Base-by-base conservation (phyloP, 2,113 vertebrate genomes). In the Perca schrenkii region DNA sequence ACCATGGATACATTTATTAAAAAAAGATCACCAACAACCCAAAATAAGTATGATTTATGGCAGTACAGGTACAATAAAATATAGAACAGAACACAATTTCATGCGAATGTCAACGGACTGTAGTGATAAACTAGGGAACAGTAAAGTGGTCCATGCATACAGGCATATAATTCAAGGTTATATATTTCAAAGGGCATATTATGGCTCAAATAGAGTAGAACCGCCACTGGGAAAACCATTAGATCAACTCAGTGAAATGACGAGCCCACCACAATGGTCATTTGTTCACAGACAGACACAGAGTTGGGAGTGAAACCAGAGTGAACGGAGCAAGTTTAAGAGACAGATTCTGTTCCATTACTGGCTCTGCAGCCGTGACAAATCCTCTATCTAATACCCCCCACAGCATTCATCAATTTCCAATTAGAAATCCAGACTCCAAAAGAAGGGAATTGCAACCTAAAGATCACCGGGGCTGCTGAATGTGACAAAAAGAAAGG, bases 391-490 rank as follows among this genome's bases (percentile, higher is more conserved):
- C 57, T 78, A 76, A 82, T 43, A 82, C 47, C 56, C 56, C 43
- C 56, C 47, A 78, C 63, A 85, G 68, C 74, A 71, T 83, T 91
- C 63, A 86, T 90, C 90, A 85, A 71, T 70, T 90, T 92, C 65
- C 76, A 78, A 89, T 89, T 85, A 89, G 58, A 87, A 86, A 74
- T 65, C 56, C 53, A 74, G 43, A 71, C 82, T 76, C 54, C 31
- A 69, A 88, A 74, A 57, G 63, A 72, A 60, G 56, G 22, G 25
- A 82, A 84, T 16, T 17, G 53, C 49, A 52, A 74, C 28, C 56
- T 58, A 84, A 88, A 90, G 81, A 82, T 88, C 74, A 86, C 15
- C 2, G 3, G 34, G 58, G 61, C 62, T 15, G 56, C 67, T 70
- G 64, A 65, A 60, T 52, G 31, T 7, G 50, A 70, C 54, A 14